These are phyloP conservation scores for Malthinus seriepunctatus DNA, from an alignment of 2,888 invertebrate genomes.

Conservation along the genomic window DNA sequence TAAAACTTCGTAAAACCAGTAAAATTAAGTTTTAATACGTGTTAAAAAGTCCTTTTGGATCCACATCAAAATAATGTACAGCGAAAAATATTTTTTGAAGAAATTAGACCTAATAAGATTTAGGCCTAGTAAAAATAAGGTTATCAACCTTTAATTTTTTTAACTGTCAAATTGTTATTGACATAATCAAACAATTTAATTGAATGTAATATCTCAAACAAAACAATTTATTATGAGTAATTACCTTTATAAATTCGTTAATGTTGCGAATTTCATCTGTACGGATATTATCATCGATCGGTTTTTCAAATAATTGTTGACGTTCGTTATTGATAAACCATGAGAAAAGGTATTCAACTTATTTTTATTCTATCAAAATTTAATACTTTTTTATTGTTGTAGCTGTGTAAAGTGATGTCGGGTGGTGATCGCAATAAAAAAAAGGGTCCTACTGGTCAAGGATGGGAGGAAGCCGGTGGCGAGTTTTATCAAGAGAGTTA, in stretches of 20 bases:
- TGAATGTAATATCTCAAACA: no score
- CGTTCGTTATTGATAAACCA: constrained; percentile 1
- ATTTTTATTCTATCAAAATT: background rate
- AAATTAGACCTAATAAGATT: background rate
- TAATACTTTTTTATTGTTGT: background rate
- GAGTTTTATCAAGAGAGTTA: constrained; percentile 87
- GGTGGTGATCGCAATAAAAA: constrained; percentile 63
- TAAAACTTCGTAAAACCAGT: no score
- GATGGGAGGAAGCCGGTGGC: constrained; percentile 84
- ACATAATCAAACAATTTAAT: background rate
- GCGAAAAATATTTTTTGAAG: background rate
- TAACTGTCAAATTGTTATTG: background rate
- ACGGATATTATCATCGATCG: no score
- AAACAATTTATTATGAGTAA: no score
- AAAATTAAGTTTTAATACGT: no score
- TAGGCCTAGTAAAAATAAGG: background rate
- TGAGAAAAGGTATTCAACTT: constrained; percentile 5
- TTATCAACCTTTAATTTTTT: constrained; percentile 2
- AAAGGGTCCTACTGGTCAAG: constrained; percentile 60
- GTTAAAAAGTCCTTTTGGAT: no score
- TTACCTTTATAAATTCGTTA: no score
- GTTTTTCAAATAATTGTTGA: no score
- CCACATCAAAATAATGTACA: no score
- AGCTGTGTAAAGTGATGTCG: constrained; percentile 54
- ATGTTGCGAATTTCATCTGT: no score